Percentiles rank a stretch among this genome's conserved stretches.
These are phyloP conservation scores for Drosophila anomalipes DNA, from an alignment of 2,888 invertebrate genomes.

Conservation along the genomic window DNA sequence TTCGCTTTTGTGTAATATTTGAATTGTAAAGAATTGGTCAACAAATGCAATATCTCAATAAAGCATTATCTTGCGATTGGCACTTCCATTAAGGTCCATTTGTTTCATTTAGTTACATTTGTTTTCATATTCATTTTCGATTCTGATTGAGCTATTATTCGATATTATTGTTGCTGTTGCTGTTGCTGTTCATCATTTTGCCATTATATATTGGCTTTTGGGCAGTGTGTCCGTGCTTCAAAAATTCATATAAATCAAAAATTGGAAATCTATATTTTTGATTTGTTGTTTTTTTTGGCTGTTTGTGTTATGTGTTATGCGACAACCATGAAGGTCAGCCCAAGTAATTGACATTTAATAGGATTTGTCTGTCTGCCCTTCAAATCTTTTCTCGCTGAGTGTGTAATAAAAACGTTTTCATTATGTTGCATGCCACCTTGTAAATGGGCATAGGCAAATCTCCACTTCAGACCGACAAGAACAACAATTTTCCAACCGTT, in stretches of 20 bases:
- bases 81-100: constrained; percentile 24
- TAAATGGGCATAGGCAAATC: not conserved
- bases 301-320: not conserved
- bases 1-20: not conserved
- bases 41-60: too few species aligned
- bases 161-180: too few species aligned
- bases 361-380: not conserved
- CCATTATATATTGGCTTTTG: not conserved
- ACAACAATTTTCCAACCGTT: not conserved
- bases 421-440: not conserved
- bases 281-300: not conserved
- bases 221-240: too few species aligned
- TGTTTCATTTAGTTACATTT: constrained; percentile 32
- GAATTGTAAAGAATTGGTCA: not conserved
- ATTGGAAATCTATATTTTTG: not conserved
- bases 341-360: constrained; percentile 9
- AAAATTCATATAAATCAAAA: not conserved
- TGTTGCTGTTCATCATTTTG: not conserved
- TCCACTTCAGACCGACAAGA: not conserved
- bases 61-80: constrained; percentile 29
- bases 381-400: not conserved
- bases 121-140: not conserved
- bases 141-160: not conserved
- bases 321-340: constrained; percentile 14
- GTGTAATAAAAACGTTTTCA: not conserved